Base-by-base conservation (phyloP, 1,140 invertebrate genomes). In the Intoshia linei region DNA sequence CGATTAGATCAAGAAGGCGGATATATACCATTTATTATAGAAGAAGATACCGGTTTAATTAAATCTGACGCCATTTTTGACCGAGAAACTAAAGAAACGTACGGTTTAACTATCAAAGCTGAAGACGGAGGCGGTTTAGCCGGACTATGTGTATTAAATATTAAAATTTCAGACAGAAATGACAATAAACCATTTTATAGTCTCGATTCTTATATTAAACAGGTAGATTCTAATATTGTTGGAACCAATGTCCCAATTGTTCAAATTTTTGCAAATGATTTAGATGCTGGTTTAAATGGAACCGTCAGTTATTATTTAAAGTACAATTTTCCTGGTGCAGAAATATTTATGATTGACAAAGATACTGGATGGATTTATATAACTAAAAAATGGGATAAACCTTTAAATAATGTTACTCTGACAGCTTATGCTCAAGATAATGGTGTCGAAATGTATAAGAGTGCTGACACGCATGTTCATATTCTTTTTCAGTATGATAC, bases 201-300 rank as follows among this genome's bases (percentile, higher is more conserved):
- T 66, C 66, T 68, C 62, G 68, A 65, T 63, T 68, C 74, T 63
- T 83, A 83, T 68, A 74, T 75, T 64, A 75, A 76, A 68, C 74
- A 83, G 68, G 72, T 72, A 69, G 77, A 84, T 73, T 81, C 81
- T 72, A 73, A 79, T 67, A 77, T 74, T 69, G 73, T 81, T 66
- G 74, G 77, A 70, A 77, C 74, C 64, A 70, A 75, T 68, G 74
- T 84, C 70, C 81, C 60, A 81, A 78, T 71, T 76, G 76, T 66
- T 78, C 75, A 75, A 79, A 76, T 72, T 74, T 78, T 73, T 72
- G 37, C 37, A 33, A 33, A 30, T 11, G 39, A 45, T 18, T 27
- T 27, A 27, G 41, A 42, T 21, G 37, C 37, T 3, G 41, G 41
- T 18, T 25, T 35, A 22, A 42, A 42, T 23, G 41, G 41, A 10